These are phyloP conservation scores for Percopsis omiscomaycus DNA, from an alignment of 2,797 vertebrate species.

Conservation along the genomic window DNA sequence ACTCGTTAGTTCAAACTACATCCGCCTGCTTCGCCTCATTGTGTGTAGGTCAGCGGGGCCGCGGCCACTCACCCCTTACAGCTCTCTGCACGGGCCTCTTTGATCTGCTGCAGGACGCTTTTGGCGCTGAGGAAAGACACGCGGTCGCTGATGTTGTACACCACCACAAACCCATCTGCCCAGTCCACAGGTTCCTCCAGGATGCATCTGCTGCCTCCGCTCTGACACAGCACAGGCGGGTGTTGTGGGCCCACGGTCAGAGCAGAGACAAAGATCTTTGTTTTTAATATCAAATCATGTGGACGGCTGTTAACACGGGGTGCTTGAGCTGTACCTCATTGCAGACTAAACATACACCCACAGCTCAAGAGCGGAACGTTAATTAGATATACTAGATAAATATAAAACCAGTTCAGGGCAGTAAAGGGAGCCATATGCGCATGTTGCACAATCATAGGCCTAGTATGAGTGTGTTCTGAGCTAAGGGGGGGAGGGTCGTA, in stretches of 20 bases:
- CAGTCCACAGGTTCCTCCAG: conserved; percentile 60
- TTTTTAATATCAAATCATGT: conserved; percentile 14
- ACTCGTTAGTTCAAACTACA: conserved; percentile 55
- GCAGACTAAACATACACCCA: background rate
- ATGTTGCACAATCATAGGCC: conserved; percentile 37
- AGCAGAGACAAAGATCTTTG: conserved; percentile 3
- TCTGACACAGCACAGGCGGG: conserved; percentile 44
- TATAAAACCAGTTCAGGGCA: background rate
- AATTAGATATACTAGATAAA: too few relatives aligned
- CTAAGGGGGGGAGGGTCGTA: background rate
- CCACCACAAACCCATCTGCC: conserved; percentile 67
- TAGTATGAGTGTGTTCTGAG: conserved; percentile 5
- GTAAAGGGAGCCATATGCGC: background rate
- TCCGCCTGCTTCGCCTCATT: conserved; percentile 38
- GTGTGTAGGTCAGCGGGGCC: conserved; percentile 28
- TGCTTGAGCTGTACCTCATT: background rate
- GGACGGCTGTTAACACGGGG: background rate
- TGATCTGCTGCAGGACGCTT: conserved; percentile 63
- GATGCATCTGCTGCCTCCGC: conserved; percentile 55
- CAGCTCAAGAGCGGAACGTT: too few relatives aligned
- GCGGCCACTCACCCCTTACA: conserved; percentile 61
- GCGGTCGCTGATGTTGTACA: conserved; percentile 60
- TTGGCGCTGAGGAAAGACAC: conserved; percentile 60
- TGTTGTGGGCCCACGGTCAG: conserved; percentile 13
- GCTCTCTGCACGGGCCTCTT: conserved; percentile 53